Base-by-base conservation (phyloP, 2,888 invertebrate species). In the Nemotelus pantherinus region DNA sequence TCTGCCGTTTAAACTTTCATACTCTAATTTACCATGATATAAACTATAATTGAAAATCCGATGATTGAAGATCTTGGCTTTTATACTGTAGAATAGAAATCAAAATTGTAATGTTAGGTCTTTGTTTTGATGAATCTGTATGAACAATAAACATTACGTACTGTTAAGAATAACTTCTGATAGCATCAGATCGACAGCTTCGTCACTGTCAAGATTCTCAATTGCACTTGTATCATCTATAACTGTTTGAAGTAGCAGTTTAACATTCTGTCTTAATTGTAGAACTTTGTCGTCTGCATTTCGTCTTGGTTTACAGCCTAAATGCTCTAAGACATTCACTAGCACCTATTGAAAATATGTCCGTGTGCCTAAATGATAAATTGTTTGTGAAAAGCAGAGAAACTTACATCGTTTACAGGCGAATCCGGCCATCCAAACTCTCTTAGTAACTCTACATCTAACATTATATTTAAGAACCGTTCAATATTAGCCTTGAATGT, bases 401-500 rank as follows among this genome's bases (percentile, higher is more conserved):
- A 41, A 55, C 9, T 43, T 71, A 72, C 74, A n/a, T 74, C 25
- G 4, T 74, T 63, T 39, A 74, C 60, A 41, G 74, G 74, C 7
- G 60, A 9, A 5, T n/a, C 9, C 1, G 60, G 60, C 47, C 55
- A 74, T 45, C 74, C 74, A 63, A 74, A 74, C n/a, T 48, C 48
- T 48, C 48, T 39, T 25, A 74, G 63, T 55, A 60, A 7, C 2
- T 74, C 74, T 9, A 39, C 41, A 4, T 74, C 74, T 39, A 74
- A 50, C n/a, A 74, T 10, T 60, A 74, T 48, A 39, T 48, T 47
- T n/a, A 74, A 41, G 7, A 74, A 60, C 10, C 48, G 39, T 4
- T n/a, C 43, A 7, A 74, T n/a, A n/a, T 63, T 74, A 5, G 47
- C 74, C 10, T 48, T 60, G 3, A 74, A 48, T 3, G 74, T 74